Percentiles rank a stretch among this genome's conserved stretches.
Conservation (phyloP, 2,113 vertebrate genomes). For the Aptenodytes forsteri region DNA sequence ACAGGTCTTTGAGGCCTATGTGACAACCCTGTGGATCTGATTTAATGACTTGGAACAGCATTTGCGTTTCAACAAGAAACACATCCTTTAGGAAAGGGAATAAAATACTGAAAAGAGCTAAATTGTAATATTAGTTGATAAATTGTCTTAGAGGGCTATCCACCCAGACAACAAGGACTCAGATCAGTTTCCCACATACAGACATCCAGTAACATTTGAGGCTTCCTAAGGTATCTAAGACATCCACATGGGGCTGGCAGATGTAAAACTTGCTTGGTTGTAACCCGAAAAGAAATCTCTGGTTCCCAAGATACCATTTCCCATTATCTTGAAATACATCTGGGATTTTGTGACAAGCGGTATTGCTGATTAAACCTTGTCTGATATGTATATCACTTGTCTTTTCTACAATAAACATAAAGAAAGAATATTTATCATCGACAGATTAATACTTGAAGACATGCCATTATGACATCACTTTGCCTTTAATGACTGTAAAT, state of each 20-base stretch:
- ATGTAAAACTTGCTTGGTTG: background rate
- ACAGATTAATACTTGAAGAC: background rate
- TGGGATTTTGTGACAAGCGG: background rate
- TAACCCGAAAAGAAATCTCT: background rate
- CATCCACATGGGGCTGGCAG: background rate
- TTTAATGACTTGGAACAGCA: background rate
- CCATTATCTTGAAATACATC: background rate
- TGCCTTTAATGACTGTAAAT: background rate
- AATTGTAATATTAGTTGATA: background rate
- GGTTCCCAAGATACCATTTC: background rate
- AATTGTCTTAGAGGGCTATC: background rate
- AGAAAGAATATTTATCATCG: background rate
- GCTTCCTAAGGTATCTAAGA: background rate
- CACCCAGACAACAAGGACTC: background rate
- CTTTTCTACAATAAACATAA: background rate
- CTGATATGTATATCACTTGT: background rate
- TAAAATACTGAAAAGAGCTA: background rate
- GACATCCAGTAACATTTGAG: background rate
- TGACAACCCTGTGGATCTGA: background rate
- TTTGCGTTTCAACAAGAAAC: background rate
- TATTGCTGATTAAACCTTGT: background rate
- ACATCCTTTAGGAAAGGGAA: background rate
- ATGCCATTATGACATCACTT: background rate
- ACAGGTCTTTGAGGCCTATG: background rate
- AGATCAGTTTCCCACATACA: background rate